Base-by-base conservation (phyloP, 2,113 vertebrate species). In the Syngnathus typhle region DNA sequence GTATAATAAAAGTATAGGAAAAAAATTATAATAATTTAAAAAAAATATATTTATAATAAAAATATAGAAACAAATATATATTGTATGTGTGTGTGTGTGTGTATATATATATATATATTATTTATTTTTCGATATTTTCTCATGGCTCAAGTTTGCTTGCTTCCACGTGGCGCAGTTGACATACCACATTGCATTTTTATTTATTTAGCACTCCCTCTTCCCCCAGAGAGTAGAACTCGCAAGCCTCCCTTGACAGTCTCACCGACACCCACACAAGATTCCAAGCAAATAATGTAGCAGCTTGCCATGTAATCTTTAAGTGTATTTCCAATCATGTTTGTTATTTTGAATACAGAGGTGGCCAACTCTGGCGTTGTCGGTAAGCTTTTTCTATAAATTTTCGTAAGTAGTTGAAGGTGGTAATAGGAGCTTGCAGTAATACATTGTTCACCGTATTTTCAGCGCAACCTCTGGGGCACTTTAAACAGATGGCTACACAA, bases 161-260 rank as follows among this genome's bases (percentile, higher is more conserved):
- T 70, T 76, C 10, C 41, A 32, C 56, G 65, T 36, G 37, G 62
- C 63, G 37, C 11, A 49, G 18, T 19, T 52, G 67, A 41, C 64
- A 44, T 18, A 64, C 46, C 56, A 55, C 60, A 55, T 21, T 49
- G 41, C 39, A 67, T 70, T 67, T 71, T 74, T 68, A 69, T 74
- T 64, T 47, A 41, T 65, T 74, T 46, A 55, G 19, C 11, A 36
- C 47, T 59, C 1, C 4, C 6, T 60, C 39, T 38, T 63, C 52
- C 47, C 64, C 23, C 27, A 16, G 58, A n/a, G 41, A 60, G 44
- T n/a, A 52, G 36, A 59, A 56, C 12, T 18, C 37, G 44, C 7
- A 36, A 8, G 51, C 27, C 27, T 3, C 9, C 41, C 13, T 13
- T 46, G 21, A 21, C 39, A 23, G 37, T 39, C 37, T 1, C 44